A percentile compares a stretch with the other conserved stretches of the same genome.
phyloP scores from a whole-genome alignment of 2,797 vertebrate genomes.

The Sphenodon punctatus region DNA sequence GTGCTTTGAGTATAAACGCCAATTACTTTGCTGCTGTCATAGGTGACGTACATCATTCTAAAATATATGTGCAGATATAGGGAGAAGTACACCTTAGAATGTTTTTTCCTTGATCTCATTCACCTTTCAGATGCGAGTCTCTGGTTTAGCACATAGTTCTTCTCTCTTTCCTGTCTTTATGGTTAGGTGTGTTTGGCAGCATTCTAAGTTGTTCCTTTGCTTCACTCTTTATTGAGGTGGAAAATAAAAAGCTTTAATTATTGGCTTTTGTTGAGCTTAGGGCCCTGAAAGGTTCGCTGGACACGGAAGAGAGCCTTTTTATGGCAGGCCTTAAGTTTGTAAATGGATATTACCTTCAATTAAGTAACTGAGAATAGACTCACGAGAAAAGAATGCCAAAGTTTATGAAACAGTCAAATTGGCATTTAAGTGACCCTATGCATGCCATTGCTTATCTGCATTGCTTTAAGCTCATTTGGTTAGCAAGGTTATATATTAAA shows the following conservation, averaged over 20 bases:
- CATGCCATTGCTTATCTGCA: constrained; percentile 82
- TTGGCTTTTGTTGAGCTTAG: constrained; percentile 75
- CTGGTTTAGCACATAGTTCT: constrained; percentile 64
- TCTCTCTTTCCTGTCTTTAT: constrained; percentile 69
- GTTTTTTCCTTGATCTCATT: constrained; percentile 64
- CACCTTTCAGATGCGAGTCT: constrained; percentile 46
- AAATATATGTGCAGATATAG: constrained; percentile 12
- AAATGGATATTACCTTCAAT: constrained; percentile 80
- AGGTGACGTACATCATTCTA: constrained; percentile 23
- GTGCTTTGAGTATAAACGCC: constrained; percentile 54
- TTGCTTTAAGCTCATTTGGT: constrained; percentile 80
- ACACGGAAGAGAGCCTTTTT: constrained; percentile 76
- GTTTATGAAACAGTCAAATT: constrained; percentile 81
- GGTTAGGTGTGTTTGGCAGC: constrained; percentile 63
- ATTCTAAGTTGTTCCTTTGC: constrained; percentile 60
- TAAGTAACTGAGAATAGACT: constrained; percentile 75
- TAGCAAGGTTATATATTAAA: constrained; percentile 85
- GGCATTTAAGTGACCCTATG: constrained; percentile 83
- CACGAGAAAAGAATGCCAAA: constrained; percentile 80
- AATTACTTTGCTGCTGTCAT: constrained; percentile 44
- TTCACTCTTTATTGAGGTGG: constrained; percentile 60
- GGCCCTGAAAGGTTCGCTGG: constrained; percentile 76
- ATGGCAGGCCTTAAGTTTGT: constrained; percentile 71
- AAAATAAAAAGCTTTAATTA: constrained; percentile 77
- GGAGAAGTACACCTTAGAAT: constrained; percentile 42